Conservation (phyloP, 1,140 invertebrate genomes). For the Mactra quadrangularis region DNA sequence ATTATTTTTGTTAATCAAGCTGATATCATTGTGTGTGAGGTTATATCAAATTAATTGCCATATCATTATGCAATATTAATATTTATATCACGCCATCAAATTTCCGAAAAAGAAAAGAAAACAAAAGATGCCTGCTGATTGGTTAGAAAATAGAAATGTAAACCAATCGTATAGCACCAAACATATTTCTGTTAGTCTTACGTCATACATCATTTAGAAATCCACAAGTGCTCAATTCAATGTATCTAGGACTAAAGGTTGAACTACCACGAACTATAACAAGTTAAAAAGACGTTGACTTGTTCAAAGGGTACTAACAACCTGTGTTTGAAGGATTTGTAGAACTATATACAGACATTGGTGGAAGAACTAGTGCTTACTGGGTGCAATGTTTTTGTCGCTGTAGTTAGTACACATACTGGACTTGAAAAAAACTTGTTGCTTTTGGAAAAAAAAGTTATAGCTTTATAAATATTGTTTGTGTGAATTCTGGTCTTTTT, state of each 20-base stretch:
- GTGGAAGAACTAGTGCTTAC: constrained; percentile 29
- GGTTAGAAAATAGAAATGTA: constrained; percentile 32
- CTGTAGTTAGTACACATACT: constrained; percentile 32
- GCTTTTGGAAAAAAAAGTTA: constrained; percentile 40
- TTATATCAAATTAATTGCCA: constrained; percentile 43
- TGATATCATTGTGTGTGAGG: constrained; percentile 29
- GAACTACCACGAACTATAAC: background rate
- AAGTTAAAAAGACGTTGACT: too few relatives aligned
- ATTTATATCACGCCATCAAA: constrained; percentile 37
- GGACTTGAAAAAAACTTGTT: constrained; percentile 38
- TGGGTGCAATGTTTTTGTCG: constrained; percentile 39
- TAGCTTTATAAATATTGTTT: constrained; percentile 60
- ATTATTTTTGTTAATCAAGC: background rate
- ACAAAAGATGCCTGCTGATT: constrained; percentile 42
- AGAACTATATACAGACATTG: background rate
- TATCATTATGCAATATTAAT: constrained; percentile 51
- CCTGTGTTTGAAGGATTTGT: too few relatives aligned
- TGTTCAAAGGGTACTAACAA: too few relatives aligned
- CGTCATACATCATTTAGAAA: constrained; percentile 58
- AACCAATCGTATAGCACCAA: constrained; percentile 39
- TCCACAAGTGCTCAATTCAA: constrained; percentile 61
- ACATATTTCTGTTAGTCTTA: constrained; percentile 27
- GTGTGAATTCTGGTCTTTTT: constrained; percentile 61
- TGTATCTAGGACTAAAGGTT: constrained; percentile 41
- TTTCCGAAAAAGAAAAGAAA: too few relatives aligned